Percentiles rank a stretch among this genome's conserved stretches.
Evolutionary conservation across 2,888 invertebrate species (phyloP).

Genomic region (Opisthograptis luteolata): DNA sequence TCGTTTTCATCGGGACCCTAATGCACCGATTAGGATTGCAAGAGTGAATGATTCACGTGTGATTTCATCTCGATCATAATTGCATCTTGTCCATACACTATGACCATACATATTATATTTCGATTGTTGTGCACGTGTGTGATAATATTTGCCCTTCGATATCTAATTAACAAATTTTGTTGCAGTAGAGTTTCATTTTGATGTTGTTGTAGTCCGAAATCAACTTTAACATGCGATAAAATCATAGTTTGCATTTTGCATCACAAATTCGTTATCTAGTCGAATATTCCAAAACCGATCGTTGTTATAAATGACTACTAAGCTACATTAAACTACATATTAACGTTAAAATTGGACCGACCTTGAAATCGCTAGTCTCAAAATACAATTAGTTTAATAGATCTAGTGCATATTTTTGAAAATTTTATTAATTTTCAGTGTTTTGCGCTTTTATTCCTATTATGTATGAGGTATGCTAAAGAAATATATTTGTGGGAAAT

Average conservation of each 20-base stretch:
- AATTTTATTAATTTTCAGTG: conserved; percentile 21
- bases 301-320: conserved; percentile 14
- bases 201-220: conserved; percentile 45
- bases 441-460: conserved; percentile 35
- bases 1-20: conserved; percentile 8
- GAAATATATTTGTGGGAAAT: conserved; percentile 14
- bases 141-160: conserved; percentile 50
- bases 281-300: conserved; percentile 23
- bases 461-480: conserved; percentile 25
- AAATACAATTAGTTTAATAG: conserved; percentile 42
- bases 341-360: conserved; percentile 58
- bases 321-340: conserved; percentile 34
- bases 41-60: conserved; percentile 17
- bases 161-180: conserved; percentile 55
- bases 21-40: conserved; percentile 22
- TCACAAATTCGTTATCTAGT: conserved; percentile 19
- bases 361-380: conserved; percentile 79
- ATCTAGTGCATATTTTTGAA: conserved; percentile 20
- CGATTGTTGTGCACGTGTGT: conserved; percentile 56
- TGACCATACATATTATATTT: not conserved
- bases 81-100: conserved; percentile 18
- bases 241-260: conserved; percentile 25
- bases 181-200: conserved; percentile 63
- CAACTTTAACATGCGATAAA: conserved; percentile 33
- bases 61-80: conserved; percentile 9